A percentile compares a stretch with the other conserved stretches of the same genome.
phyloP scores from a whole-genome alignment of 2,113 vertebrate genomes.

The Strix uralensis region DNA sequence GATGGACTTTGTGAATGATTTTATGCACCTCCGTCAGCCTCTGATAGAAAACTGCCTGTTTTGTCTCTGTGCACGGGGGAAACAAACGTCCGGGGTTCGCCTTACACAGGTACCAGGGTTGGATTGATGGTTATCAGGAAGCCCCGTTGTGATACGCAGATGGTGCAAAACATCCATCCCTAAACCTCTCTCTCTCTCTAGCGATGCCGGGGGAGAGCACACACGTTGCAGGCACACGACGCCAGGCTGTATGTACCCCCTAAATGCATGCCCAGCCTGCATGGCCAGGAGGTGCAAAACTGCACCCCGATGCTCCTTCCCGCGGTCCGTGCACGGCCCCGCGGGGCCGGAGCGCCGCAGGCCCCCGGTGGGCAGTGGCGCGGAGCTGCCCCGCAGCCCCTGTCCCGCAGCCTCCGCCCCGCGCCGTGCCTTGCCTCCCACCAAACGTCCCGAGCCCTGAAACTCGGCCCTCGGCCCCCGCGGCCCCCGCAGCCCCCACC shows the following conservation, averaged over 20 bases:
- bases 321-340: background rate
- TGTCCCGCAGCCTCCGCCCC: background rate
- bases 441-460: background rate
- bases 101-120: background rate
- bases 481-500: background rate
- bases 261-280: background rate
- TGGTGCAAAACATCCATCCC: background rate
- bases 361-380: background rate
- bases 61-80: background rate
- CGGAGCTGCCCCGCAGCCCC: background rate
- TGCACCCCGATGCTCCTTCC: background rate
- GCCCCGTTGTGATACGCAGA: background rate
- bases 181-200: background rate
- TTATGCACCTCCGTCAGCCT: background rate
- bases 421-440: background rate
- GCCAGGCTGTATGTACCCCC: background rate
- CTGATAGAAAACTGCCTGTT: background rate
- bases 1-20: background rate
- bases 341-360: background rate
- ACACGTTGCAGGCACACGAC: background rate
- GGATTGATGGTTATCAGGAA: background rate
- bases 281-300: background rate
- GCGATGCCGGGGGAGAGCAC: background rate
- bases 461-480: background rate
- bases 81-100: background rate